Evolutionary conservation across 2,113 vertebrate species (phyloP).

Genomic region (Notarius lentiginosus): DNA sequence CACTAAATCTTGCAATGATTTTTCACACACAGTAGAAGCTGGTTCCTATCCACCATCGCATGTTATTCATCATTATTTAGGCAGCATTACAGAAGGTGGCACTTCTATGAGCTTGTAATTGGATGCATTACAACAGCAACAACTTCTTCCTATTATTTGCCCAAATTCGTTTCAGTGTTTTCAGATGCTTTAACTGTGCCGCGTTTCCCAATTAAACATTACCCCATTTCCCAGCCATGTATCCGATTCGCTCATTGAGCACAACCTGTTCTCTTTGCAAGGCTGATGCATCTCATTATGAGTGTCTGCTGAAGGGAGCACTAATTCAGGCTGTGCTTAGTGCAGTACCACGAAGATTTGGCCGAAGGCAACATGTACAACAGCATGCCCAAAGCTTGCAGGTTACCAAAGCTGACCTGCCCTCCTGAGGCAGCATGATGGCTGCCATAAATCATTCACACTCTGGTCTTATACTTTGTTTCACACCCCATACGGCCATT

Average conservation of each 20-base stretch:
- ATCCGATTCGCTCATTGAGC: conserved; percentile 10
- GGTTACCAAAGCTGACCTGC: conserved; percentile 59
- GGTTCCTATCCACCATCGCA: conserved; percentile 4
- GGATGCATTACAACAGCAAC: conserved; percentile 42
- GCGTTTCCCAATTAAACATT: conserved; percentile 39
- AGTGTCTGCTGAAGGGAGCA: conserved; percentile 3
- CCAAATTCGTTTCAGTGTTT: conserved; percentile 17
- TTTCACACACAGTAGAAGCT: conserved; percentile 28
- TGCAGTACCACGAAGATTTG: background rate
- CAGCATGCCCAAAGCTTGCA: conserved; percentile 57
- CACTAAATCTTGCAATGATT: conserved; percentile 47
- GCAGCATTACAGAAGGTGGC: conserved; percentile 34
- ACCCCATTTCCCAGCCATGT: background rate
- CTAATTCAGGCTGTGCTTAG: conserved; percentile 25
- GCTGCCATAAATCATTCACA: conserved; percentile 55
- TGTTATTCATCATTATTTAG: conserved; percentile 52
- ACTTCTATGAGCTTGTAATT: conserved; percentile 43
- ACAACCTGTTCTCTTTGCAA: conserved; percentile 16
- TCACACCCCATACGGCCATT: conserved; percentile 7
- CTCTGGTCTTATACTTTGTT: conserved; percentile 28
- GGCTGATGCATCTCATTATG: conserved; percentile 3
- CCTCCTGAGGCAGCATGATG: conserved; percentile 33
- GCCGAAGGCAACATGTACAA: conserved; percentile 31
- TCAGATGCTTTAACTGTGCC: background rate
- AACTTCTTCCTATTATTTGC: conserved; percentile 33